These are phyloP conservation scores for Prenolepis imparis DNA, from an alignment of 2,888 invertebrate genomes.

Conservation along the genomic window DNA sequence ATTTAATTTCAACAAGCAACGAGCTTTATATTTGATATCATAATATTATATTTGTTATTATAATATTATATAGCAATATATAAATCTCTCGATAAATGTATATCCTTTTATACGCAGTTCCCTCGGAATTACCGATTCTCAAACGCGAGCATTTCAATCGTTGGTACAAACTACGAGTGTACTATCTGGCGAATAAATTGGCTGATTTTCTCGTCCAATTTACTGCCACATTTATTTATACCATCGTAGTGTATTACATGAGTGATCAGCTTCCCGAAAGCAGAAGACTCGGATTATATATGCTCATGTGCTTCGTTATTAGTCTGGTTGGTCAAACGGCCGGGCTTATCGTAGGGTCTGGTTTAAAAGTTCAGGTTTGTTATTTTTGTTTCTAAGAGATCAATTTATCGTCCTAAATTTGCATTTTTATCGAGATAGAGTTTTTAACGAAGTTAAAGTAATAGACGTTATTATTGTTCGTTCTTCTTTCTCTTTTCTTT, in stretches of 20 bases:
- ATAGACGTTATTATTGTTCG: neutral
- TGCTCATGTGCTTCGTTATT: conserved; percentile 91
- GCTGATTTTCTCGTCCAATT: conserved; percentile 94
- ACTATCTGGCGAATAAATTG: conserved; percentile 92
- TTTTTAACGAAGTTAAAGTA: neutral
- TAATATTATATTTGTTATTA: neutral
- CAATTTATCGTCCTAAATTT: neutral
- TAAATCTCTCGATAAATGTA: neutral
- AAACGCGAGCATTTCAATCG: conserved; percentile 95
- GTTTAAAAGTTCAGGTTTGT: conserved; percentile 91
- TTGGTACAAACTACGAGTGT: conserved; percentile 95
- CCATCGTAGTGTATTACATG: conserved; percentile 93
- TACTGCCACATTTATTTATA: conserved; percentile 90
- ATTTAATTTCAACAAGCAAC: neutral
- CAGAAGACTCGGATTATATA: conserved; percentile 91
- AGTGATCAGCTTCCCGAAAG: conserved; percentile 94
- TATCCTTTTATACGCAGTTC: conserved; percentile 89
- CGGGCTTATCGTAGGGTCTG: conserved; percentile 94
- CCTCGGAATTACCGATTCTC: conserved; percentile 93
- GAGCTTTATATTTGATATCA: neutral
- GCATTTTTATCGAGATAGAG: neutral
- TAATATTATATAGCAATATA: neutral
- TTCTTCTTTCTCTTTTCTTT: neutral
- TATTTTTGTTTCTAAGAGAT: neutral
- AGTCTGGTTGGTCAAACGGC: conserved; percentile 95